A percentile compares a stretch with the other conserved stretches of the same genome.
Conservation (phyloP, 2,888 invertebrate species). For the Geotrupes spiniger region DNA sequence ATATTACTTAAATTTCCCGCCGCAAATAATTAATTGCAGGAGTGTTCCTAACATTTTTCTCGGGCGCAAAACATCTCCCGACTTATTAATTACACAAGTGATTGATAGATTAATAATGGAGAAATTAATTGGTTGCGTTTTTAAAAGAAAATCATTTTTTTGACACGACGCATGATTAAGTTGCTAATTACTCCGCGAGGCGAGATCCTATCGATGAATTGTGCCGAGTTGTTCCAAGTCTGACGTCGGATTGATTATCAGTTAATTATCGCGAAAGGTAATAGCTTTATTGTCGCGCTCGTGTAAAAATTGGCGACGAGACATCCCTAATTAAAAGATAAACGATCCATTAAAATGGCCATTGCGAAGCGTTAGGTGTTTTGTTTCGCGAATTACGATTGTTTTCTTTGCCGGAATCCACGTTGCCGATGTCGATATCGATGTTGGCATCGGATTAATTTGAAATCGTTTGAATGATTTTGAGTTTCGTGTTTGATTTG, state of each 20-base stretch:
- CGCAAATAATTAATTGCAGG: slow-evolving; percentile 14
- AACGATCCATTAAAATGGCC: no score
- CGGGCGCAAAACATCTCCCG: slow-evolving; percentile 15
- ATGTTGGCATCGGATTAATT: no score
- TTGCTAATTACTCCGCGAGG: slow-evolving; percentile 1
- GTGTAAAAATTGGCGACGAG: no score
- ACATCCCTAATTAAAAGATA: no score
- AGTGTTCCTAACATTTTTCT: slow-evolving; percentile 8
- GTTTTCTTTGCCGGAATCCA: no score
- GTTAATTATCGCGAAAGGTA: background rate
- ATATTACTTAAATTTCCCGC: no score
- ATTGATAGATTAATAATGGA: slow-evolving; percentile 28
- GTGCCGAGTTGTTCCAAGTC: background rate
- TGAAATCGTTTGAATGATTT: no score
- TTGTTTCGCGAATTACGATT: no score
- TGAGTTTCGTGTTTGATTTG: no score
- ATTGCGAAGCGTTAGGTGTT: no score
- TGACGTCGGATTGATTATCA: slow-evolving; percentile 7
- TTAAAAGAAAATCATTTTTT: background rate
- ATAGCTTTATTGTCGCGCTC: no score
- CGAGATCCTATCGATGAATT: background rate
- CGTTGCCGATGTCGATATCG: no score
- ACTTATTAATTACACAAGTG: slow-evolving; percentile 25
- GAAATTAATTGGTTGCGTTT: slow-evolving; percentile 19
- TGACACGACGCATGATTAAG: slow-evolving; percentile 1